Evolutionary conservation across 2,113 vertebrate genomes (phyloP), one percentile per base, ranked within the genome.

Genomic region (Podarcis cretensis): DNA sequence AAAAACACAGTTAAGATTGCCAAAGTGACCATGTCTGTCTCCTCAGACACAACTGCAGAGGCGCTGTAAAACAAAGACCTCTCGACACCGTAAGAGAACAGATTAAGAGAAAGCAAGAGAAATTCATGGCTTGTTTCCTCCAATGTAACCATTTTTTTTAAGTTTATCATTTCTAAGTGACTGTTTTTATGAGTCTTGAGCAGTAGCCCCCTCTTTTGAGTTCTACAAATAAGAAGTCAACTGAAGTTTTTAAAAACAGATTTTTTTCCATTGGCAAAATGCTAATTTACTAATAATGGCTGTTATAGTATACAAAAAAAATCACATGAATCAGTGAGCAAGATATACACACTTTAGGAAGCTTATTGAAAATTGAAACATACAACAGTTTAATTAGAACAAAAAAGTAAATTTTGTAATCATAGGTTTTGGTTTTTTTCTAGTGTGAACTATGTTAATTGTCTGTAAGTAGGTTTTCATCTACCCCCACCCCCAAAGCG

Each of bases 1-100:
- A 99, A 99, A 97, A 99, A 98, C 98, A 99, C 99, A 94, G 99
- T 99, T 97, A 99, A 99, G 98, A 99, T 99, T 93, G 99, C 99
- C 98, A 99, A 99, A 99, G 98, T 99, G 93, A 99, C 99, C 92
- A 99, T 99, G 98, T 99, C 99, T 89, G 99, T 99, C 90, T 99
- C 99, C 48, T 99, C 99, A n/a, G 99, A 99, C 96, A 99, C 98
- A 2, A 99, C 99, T 88, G 99, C 98, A 6, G 99, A 99, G 96
- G 98, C 99, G 0, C 97, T 99, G 95, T 99, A 98, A 98, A 95
- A 87, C 93, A 91, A 90, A 73, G 85, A 95, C 92, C 91, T 93
- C 83, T 93, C 83, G 85, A 91, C 4, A 0, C 90, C 86, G 92
- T 37, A 83, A 93, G 91, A 90, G 93, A 92, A 92, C 63, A 93